Base-by-base conservation (phyloP, 2,888 invertebrate species). In the Agrochola circellaris region DNA sequence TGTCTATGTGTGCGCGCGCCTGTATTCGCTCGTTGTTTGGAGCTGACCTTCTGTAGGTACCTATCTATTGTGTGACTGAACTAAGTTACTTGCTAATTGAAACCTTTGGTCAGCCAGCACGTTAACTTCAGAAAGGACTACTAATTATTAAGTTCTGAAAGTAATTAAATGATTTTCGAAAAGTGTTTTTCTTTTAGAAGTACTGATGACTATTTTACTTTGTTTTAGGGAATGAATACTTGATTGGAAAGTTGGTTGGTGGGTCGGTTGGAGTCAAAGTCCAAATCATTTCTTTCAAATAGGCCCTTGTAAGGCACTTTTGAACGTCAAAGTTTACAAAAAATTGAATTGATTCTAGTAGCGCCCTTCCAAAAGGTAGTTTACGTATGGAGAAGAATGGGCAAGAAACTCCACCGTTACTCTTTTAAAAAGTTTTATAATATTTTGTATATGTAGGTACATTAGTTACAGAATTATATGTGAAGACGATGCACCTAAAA, bases 51-150 rank as follows among this genome's bases (percentile, higher is more conserved):
- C 78, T 79, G 65, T 38, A 17, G 17, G 17, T 60, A 26, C 0
- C 23, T 34, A 20, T 23, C 9, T 51, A 9, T 8, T 60, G 11
- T 20, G 42, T 65, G 75, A 9, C 26, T 17, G 30, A 83, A 61
- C 65, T 42, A 83, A 81, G 80, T 83, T 83, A 42, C 54, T 71
- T 42, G 48, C 66, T 81, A 83, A 81, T 81, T 81, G 80, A 83
- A 81, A 83, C 80, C 83, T 68, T 78, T 78, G 79, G 83, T 68
- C 78, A 77, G 65, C 65, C 78, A 77, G 65, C 65, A 78, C 60
- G 60, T 83, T 66, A 77, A 65, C 48, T 70, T 83, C 48, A 42
- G 65, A 78, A 83, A 66, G 79, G 56, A 79, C 83, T 45, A 70
- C 26, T 71, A 61, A 81, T 83, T 81, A 83, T 81, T 83, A 61